Percentiles rank a stretch among this genome's conserved stretches.
Conservation (phyloP, 2,888 invertebrate species). For the Creontiades dilutus region DNA sequence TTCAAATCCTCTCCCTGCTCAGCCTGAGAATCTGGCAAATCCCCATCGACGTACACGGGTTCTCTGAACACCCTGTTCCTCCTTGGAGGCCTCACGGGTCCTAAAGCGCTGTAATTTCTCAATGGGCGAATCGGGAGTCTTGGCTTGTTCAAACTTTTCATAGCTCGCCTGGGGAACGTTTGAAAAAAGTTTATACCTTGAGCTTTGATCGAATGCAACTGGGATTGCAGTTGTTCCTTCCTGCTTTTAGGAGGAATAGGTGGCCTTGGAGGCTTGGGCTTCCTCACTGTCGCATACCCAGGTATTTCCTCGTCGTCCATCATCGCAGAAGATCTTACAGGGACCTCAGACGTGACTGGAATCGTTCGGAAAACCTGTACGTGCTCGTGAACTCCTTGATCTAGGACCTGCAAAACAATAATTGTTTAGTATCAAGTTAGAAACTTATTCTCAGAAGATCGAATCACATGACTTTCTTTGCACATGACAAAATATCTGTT, state of each 20-base stretch:
- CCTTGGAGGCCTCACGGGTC: constrained; percentile 83
- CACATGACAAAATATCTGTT: no score
- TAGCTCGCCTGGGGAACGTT: constrained; percentile 76
- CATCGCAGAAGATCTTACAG: constrained; percentile 42
- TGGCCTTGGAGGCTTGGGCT: constrained; percentile 82
- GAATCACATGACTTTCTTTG: no score
- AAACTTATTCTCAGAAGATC: no score
- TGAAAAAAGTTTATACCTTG: constrained; percentile 76
- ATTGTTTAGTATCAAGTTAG: no score
- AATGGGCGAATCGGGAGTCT: constrained; percentile 82
- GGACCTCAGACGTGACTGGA: constrained; percentile 31
- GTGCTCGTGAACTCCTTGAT: constrained; percentile 65
- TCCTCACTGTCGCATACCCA: constrained; percentile 89
- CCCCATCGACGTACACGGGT: constrained; percentile 76
- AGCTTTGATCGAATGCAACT: constrained; percentile 75
- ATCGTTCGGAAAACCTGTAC: constrained; percentile 41
- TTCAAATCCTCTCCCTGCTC: constrained; percentile 52
- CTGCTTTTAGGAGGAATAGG: constrained; percentile 82
- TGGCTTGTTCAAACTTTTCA: constrained; percentile 74
- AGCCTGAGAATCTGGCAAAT: constrained; percentile 80
- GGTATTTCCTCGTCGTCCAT: constrained; percentile 76
- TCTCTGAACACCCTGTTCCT: constrained; percentile 79
- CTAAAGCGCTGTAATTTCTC: constrained; percentile 83
- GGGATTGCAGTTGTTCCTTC: constrained; percentile 77
- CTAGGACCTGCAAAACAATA: background rate